A percentile compares a stretch with the other conserved stretches of the same genome.
Conservation (phyloP, 2,888 invertebrate genomes). For the Hydrotaea cyrtoneurina region DNA sequence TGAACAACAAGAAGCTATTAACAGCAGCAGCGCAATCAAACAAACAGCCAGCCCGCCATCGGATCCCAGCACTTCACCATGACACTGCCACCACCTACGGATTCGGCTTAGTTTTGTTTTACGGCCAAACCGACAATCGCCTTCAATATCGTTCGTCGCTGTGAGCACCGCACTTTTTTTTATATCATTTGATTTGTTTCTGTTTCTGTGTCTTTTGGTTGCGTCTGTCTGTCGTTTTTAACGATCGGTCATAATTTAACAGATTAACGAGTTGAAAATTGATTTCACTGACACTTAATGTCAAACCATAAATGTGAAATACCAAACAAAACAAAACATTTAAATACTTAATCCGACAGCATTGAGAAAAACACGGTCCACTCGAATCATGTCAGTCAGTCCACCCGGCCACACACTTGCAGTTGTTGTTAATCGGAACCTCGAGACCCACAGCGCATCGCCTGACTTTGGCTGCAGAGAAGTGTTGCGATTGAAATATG, state of each 20-base stretch:
- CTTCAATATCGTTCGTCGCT: neutral
- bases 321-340: slow-evolving; percentile 64
- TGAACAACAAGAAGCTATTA: slow-evolving; percentile 38
- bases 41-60: slow-evolving; percentile 12
- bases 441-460: no score
- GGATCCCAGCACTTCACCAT: neutral
- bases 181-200: slow-evolving; percentile 13
- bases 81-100: slow-evolving; percentile 42
- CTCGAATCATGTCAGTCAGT: neutral
- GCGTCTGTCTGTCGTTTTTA: slow-evolving; percentile 50
- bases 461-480: slow-evolving; percentile 18
- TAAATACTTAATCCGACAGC: slow-evolving; percentile 38
- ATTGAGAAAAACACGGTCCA: slow-evolving; percentile 31
- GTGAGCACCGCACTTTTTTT: no score
- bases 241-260: slow-evolving; percentile 74
- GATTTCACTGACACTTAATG: slow-evolving; percentile 77
- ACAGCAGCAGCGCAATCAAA: slow-evolving; percentile 37
- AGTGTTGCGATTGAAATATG: slow-evolving; percentile 48
- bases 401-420: neutral
- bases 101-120: slow-evolving; percentile 19
- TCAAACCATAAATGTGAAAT: slow-evolving; percentile 69
- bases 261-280: slow-evolving; percentile 79
- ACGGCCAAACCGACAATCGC: neutral
- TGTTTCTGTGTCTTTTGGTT: no score
- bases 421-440: neutral